Evolutionary conservation across 2,797 vertebrate genomes (phyloP).

Genomic region (Hydrocynus forskahlii): DNA sequence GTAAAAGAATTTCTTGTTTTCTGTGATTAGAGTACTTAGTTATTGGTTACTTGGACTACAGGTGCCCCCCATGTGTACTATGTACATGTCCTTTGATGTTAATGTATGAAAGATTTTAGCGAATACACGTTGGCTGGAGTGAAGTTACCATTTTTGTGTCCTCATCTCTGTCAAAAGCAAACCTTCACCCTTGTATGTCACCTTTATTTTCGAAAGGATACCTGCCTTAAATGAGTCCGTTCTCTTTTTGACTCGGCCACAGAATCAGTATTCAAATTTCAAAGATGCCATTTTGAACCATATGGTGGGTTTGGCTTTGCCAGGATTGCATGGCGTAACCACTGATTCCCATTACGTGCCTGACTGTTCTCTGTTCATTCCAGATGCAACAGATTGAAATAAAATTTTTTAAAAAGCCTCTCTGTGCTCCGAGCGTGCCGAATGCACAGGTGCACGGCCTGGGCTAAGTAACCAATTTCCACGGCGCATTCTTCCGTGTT

Average conservation of each 20-base stretch:
- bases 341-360: slow-evolving; percentile 3
- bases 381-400: background rate
- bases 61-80: no score
- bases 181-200: no score
- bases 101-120: no score
- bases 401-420: background rate
- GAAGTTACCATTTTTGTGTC: no score
- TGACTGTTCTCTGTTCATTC: background rate
- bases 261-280: background rate
- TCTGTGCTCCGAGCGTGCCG: background rate
- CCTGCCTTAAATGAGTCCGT: background rate
- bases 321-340: background rate
- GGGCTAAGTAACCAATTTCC: slow-evolving; percentile 31
- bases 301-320: background rate
- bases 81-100: no score
- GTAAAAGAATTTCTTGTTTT: no score
- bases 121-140: no score
- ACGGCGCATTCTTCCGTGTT: slow-evolving; percentile 27
- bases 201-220: background rate
- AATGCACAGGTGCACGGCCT: slow-evolving; percentile 15
- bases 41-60: no score
- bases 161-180: no score
- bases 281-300: background rate
- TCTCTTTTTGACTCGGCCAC: background rate
- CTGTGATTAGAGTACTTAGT: no score